These are phyloP conservation scores for Sphaeramia orbicularis DNA, from an alignment of 2,797 vertebrate genomes.

Conservation along the genomic window DNA sequence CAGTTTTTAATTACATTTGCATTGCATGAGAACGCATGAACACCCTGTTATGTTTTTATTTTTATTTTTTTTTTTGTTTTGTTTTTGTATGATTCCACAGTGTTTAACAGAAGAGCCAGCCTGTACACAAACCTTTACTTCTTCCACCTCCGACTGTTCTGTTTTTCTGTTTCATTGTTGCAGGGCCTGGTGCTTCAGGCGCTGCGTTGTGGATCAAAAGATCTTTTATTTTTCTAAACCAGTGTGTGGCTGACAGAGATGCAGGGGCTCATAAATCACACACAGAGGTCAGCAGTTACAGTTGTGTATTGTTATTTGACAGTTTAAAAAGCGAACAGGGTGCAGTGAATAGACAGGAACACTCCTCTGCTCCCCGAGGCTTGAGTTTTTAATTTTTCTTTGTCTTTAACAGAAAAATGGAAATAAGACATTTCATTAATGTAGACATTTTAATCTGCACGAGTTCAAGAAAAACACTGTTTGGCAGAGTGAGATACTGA, in stretches of 20 bases:
- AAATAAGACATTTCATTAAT: too few species aligned
- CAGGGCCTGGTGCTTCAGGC: slow-evolving; percentile 15
- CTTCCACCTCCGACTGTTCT: slow-evolving; percentile 7
- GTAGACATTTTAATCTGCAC: neutral
- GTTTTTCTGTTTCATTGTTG: neutral
- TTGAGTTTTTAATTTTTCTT: slow-evolving; percentile 1
- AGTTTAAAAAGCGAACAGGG: neutral
- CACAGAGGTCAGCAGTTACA: slow-evolving; percentile 2
- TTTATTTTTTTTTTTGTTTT: too few species aligned
- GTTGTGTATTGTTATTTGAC: neutral
- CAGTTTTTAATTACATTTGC: slow-evolving; percentile 8
- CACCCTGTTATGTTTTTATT: neutral
- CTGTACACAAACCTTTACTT: neutral
- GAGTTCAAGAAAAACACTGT: neutral
- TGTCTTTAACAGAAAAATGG: too few species aligned
- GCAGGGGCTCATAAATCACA: slow-evolving; percentile 1
- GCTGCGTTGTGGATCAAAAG: slow-evolving; percentile 22
- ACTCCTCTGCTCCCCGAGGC: too few species aligned
- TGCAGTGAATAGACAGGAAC: neutral
- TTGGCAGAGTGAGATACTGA: slow-evolving; percentile 30
- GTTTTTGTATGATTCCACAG: neutral
- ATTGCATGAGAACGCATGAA: slow-evolving; percentile 1
- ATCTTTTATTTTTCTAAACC: slow-evolving; percentile 26
- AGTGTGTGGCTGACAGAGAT: neutral
- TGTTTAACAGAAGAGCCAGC: neutral